A percentile compares a stretch with the other conserved stretches of the same genome.
phyloP scores from a whole-genome alignment of 1,140 invertebrate species.

The Macrosteles quadrilineatus region DNA sequence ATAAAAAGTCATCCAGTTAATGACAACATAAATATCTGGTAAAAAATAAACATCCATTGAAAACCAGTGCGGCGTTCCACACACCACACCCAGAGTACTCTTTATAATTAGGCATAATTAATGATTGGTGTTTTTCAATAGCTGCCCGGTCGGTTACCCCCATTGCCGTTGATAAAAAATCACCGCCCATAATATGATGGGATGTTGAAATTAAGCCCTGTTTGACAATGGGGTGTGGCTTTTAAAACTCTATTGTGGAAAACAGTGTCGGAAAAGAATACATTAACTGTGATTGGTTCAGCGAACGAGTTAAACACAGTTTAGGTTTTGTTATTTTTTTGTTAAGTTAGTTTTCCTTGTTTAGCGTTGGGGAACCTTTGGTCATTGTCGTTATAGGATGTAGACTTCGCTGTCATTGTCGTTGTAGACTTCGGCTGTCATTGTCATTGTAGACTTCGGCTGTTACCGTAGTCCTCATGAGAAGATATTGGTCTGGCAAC shows the following conservation, averaged over 20 bases:
- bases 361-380: no score
- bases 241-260: slow-evolving; percentile 8
- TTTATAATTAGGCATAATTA: slow-evolving; percentile 10
- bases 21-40: not conserved
- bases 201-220: not conserved
- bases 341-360: no score
- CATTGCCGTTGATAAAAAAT: not conserved
- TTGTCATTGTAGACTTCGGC: no score
- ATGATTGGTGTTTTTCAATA: slow-evolving; percentile 14
- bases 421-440: no score
- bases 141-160: no score
- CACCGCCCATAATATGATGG: not conserved
- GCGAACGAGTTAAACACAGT: no score
- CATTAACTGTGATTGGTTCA: slow-evolving; percentile 2
- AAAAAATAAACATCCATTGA: slow-evolving; percentile 5
- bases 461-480: no score
- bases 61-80: slow-evolving; percentile 3
- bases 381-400: no score
- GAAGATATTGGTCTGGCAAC: no score
- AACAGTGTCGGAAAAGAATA: not conserved
- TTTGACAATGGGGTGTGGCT: no score
- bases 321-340: no score
- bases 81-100: not conserved
- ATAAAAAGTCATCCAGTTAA: slow-evolving; percentile 2
- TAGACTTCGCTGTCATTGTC: no score